Conservation (phyloP, 2,888 invertebrate genomes). For the Neoitamus cyanurus region DNA sequence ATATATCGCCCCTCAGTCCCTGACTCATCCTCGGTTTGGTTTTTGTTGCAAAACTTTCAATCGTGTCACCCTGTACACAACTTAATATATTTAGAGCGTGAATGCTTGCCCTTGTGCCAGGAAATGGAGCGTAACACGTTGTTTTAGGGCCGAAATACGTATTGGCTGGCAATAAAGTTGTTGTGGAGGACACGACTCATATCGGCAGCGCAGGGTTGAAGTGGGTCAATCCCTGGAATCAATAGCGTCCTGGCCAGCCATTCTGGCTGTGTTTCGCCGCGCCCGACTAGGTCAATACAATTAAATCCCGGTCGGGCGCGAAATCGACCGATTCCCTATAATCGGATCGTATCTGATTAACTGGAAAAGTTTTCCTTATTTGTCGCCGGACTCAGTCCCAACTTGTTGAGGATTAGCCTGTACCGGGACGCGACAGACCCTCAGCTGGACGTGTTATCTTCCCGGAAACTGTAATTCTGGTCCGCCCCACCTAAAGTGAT, state of each 20-base stretch:
- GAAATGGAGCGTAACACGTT: slow-evolving; percentile 14
- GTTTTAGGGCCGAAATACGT: neutral
- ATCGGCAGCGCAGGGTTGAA: neutral
- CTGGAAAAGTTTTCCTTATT: neutral
- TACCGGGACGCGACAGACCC: neutral
- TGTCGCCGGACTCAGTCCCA: neutral
- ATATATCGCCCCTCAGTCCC: neutral
- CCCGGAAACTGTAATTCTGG: neutral
- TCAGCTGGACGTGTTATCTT: neutral
- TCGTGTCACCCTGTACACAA: slow-evolving; percentile 17
- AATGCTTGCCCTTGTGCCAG: neutral
- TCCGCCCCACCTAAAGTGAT: neutral
- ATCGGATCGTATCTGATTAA: neutral
- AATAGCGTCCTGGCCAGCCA: neutral
- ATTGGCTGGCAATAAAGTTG: neutral
- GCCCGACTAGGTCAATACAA: neutral
- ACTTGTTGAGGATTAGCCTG: slow-evolving; percentile 1
- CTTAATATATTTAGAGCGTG: slow-evolving; percentile 23
- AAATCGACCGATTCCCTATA: neutral
- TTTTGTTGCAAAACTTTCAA: neutral
- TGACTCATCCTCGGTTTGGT: neutral
- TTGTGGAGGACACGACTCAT: neutral
- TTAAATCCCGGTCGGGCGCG: neutral
- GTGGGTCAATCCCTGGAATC: neutral
- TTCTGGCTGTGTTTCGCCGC: neutral